Conservation (phyloP, 2,797 vertebrate genomes). For the Limosa lapponica region DNA sequence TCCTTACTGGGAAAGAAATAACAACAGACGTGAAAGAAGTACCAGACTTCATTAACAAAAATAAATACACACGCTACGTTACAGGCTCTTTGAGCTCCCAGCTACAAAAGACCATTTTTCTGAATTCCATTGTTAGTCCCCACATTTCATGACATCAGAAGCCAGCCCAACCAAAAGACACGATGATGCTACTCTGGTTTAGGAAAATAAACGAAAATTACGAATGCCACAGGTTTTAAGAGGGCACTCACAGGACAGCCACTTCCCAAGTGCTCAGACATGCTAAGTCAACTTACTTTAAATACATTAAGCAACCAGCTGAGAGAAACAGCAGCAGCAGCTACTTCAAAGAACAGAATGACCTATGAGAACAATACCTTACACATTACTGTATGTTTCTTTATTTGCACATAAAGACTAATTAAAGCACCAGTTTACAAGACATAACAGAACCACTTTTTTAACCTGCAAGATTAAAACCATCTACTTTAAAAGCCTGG, state of each 20-base stretch:
- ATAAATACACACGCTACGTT: rapidly evolving
- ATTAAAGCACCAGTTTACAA: not conserved
- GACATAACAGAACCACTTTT: not conserved
- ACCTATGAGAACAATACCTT: rapidly evolving
- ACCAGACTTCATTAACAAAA: not conserved
- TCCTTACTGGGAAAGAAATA: not conserved
- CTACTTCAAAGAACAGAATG: not conserved
- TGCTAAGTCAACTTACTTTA: not conserved
- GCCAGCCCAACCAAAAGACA: not conserved
- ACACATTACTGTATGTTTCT: not conserved
- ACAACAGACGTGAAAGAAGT: not conserved
- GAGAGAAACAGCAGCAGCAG: not conserved
- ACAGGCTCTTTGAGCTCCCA: not conserved
- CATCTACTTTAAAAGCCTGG: not conserved
- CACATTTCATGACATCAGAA: not conserved
- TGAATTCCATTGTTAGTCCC: not conserved
- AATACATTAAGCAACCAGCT: not conserved
- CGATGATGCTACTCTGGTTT: rapidly evolving
- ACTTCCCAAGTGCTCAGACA: not conserved
- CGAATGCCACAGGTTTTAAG: not conserved
- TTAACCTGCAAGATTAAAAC: not conserved
- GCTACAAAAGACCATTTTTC: not conserved
- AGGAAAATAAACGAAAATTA: not conserved
- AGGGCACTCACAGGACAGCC: not conserved
- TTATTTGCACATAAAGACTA: not conserved